Evolutionary conservation across 2,797 vertebrate species (phyloP).

Genomic region (Taenioides sp.): DNA sequence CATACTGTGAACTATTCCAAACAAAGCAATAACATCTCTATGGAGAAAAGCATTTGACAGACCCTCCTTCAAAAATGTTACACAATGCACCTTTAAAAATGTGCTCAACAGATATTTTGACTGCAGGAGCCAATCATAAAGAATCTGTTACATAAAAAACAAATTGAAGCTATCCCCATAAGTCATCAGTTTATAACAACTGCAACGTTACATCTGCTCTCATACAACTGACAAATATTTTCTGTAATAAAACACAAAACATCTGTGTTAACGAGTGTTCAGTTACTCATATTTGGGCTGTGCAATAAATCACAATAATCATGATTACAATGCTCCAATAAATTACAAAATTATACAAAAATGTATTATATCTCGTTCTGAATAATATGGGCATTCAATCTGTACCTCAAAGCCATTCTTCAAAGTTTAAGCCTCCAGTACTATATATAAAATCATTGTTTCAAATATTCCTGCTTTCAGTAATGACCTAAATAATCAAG

Average conservation of each 20-base stretch:
- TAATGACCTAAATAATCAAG: not conserved
- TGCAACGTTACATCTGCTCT: not conserved
- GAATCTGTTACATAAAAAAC: conserved; percentile 39
- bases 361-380: not conserved
- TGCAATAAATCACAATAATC: not conserved
- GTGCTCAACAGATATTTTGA: not conserved
- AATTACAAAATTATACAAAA: not conserved
- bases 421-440: not conserved
- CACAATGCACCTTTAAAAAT: conserved; percentile 43
- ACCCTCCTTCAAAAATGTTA: too few relatives aligned
- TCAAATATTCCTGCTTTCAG: not conserved
- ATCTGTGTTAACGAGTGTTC: not conserved
- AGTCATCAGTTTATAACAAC: not conserved
- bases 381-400: not conserved
- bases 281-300: not conserved
- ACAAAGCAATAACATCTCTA: too few relatives aligned
- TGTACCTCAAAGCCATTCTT: not conserved
- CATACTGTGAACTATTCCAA: too few relatives aligned
- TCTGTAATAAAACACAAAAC: not conserved
- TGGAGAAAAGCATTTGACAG: too few relatives aligned
- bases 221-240: not conserved
- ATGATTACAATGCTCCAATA: not conserved
- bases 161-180: conserved; percentile 41
- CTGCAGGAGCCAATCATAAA: too few relatives aligned
- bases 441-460: not conserved